Conservation (phyloP, 2,113 vertebrate genomes). For the Aphelocoma coerulescens region DNA sequence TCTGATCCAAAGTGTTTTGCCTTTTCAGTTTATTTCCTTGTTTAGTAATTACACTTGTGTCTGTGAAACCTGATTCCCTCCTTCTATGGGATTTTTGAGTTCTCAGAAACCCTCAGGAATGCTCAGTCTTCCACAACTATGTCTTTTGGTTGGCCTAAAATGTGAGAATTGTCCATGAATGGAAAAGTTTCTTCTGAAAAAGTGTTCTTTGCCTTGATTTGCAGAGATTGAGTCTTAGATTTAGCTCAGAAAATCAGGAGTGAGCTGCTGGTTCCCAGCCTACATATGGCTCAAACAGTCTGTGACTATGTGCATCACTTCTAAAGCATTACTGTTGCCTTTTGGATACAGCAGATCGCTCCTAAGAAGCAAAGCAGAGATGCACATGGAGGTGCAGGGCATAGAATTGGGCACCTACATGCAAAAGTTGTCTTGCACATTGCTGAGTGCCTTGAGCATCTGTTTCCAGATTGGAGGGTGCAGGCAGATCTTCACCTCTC, state of each 20-base stretch:
- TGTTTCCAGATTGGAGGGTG: not conserved
- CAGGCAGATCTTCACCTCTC: not conserved
- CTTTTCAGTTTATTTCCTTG: not conserved
- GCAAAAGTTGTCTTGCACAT: not conserved
- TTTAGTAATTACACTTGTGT: not conserved
- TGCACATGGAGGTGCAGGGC: fast-evolving
- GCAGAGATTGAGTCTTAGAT: not conserved
- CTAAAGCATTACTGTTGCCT: not conserved
- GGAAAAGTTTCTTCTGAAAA: not conserved
- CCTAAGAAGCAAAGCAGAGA: fast-evolving
- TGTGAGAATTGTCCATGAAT: not conserved
- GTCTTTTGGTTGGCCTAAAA: not conserved
- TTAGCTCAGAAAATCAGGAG: not conserved
- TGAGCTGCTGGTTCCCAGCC: not conserved
- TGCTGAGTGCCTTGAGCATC: not conserved
- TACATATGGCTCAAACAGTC: not conserved
- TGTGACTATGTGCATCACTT: not conserved
- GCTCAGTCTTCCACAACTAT: not conserved
- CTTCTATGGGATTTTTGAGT: not conserved
- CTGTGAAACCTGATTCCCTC: not conserved
- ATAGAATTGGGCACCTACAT: not conserved
- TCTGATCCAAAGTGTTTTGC: not conserved
- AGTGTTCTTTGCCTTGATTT: not conserved
- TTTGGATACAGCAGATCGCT: not conserved
- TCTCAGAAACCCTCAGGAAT: not conserved